phyloP scores from a whole-genome alignment of 2,113 vertebrate species.

The Muntiacus reevesi region DNA sequence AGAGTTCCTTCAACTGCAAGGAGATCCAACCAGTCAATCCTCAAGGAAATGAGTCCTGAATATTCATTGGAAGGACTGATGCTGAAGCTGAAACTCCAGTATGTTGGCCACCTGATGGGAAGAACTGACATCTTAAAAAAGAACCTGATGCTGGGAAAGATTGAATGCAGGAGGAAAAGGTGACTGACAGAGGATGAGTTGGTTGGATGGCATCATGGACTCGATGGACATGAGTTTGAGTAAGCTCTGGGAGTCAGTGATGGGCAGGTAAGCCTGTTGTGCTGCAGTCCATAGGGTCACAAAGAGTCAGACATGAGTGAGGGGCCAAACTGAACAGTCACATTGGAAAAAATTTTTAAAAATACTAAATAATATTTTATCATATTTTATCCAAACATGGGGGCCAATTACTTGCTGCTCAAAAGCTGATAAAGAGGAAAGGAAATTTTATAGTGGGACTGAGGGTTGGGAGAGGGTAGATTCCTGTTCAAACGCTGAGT shows the following conservation, averaged over 20 bases:
- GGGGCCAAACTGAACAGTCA: not conserved
- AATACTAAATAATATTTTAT: not conserved
- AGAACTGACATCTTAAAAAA: not conserved
- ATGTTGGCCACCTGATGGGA: not conserved
- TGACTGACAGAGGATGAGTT: not conserved
- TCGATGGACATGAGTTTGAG: not conserved
- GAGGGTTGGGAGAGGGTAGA: not conserved
- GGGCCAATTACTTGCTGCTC: not conserved
- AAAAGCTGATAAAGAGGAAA: not conserved
- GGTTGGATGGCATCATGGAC: fast-evolving
- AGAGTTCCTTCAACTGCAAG: not conserved
- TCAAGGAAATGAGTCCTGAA: not conserved
- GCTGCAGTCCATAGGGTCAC: fast-evolving
- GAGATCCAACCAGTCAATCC: not conserved
- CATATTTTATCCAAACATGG: not conserved
- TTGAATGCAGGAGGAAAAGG: not conserved
- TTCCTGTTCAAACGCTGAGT: not conserved
- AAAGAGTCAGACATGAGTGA: not conserved
- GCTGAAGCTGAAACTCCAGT: not conserved
- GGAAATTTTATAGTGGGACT: not conserved
- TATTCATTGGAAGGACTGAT: not conserved
- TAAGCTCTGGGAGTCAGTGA: not conserved
- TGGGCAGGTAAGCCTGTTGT: not conserved
- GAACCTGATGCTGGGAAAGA: not conserved
- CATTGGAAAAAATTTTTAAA: not conserved